These are phyloP conservation scores for Zoanthus sansibaricus DNA, from an alignment of 92 coral and sea anemone species.

Conservation along the genomic window DNA sequence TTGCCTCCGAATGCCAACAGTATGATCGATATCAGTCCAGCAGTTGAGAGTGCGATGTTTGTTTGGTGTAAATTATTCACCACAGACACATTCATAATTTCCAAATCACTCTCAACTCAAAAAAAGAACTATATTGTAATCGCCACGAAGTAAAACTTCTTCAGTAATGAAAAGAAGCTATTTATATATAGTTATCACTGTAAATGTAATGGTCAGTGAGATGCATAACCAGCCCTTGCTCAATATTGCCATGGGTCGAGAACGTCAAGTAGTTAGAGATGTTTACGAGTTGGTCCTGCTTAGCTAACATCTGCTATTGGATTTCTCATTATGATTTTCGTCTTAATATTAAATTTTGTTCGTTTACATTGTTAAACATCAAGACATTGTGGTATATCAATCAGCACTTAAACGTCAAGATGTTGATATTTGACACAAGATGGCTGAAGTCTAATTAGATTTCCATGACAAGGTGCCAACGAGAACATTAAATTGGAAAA, in stretches of 20 bases:
- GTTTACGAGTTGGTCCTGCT: neutral
- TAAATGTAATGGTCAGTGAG: neutral
- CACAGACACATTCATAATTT: slow-evolving; percentile 26
- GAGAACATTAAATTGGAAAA: neutral
- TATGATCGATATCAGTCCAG: slow-evolving; percentile 60
- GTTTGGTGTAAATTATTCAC: slow-evolving; percentile 10
- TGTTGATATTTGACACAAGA: slow-evolving; percentile 1
- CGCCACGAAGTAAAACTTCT: neutral
- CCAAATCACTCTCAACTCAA: too few relatives aligned
- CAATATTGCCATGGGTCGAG: neutral
- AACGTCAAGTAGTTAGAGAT: neutral
- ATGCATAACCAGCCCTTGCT: neutral
- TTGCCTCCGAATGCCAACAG: slow-evolving; percentile 75
- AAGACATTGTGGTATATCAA: slow-evolving; percentile 19
- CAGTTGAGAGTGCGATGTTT: slow-evolving; percentile 46
- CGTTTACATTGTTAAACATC: slow-evolving; percentile 12
- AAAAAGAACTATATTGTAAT: neutral
- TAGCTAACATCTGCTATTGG: neutral
- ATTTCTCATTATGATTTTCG: slow-evolving; percentile 20
- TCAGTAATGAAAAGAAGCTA: neutral
- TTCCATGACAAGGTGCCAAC: neutral
- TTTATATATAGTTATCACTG: neutral
- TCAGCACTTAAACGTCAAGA: slow-evolving; percentile 3
- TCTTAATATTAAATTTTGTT: slow-evolving; percentile 2
- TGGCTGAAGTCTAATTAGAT: slow-evolving; percentile 18